These are phyloP conservation scores for Sitobion miscanthi DNA, from an alignment of 1,140 invertebrate species.

Conservation along the genomic window DNA sequence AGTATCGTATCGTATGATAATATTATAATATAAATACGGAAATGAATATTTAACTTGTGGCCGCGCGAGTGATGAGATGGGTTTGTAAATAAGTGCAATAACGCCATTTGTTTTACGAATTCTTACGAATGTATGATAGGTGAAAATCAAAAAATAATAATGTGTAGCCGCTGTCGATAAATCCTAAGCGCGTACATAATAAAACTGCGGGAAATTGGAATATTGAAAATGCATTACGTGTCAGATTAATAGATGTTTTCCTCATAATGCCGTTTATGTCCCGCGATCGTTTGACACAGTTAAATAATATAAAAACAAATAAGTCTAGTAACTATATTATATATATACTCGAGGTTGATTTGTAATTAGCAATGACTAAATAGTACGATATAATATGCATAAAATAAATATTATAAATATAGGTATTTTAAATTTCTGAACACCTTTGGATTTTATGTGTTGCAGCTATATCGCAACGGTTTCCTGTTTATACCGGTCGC, in stretches of 20 bases:
- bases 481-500: background rate
- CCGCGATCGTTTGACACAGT: background rate
- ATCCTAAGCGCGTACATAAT: background rate
- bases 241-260: background rate
- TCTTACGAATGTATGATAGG: background rate
- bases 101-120: background rate
- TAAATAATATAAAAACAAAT: background rate
- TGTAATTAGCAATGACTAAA: background rate
- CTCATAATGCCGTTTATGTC: background rate
- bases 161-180: background rate
- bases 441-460: background rate
- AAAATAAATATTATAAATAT: background rate
- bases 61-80: background rate
- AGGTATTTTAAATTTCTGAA: background rate
- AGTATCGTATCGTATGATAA: background rate
- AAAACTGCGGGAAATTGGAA: background rate
- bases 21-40: background rate
- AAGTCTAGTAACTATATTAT: background rate
- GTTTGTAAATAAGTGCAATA: background rate
- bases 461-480: background rate
- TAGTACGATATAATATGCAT: background rate
- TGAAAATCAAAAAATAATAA: background rate
- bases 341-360: background rate
- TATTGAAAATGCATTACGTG: background rate
- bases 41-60: background rate